Evolutionary conservation across 2,797 vertebrate genomes (phyloP), one percentile per base, ranked within the genome.

Genomic region (Lepus townsendii): DNA sequence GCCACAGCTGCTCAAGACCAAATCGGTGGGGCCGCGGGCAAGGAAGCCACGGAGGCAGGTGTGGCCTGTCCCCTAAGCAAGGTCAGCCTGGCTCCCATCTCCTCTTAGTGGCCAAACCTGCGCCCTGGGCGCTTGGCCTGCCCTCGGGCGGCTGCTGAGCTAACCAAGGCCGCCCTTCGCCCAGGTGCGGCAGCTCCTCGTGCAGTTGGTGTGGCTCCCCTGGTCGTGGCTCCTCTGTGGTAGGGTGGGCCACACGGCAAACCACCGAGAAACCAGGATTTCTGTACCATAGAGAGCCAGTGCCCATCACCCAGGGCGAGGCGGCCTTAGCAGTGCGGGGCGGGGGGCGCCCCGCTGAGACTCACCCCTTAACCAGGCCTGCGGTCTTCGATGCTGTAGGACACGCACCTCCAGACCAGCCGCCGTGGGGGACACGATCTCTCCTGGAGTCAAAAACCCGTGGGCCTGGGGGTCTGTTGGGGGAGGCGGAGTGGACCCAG

Each of bases 381-480:
- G 9, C 38, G 2, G 32, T 38, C 54, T 32, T 47, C 27, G 16
- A 11, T 9, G 35, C 13, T 32, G 30, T 9, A 11, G 13, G 17
- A 57, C 54, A 16, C 7, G 54, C 54, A 17, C 16, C 30, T 30
- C 54, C 13, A 47, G 26, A 19, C 76, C 6, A 7, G 11, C 10
- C 16, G 62, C 42, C 27, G 22, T 13, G 0, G 1, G 6, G 4
- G 69, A 12, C 8, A 5, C 52, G 20, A 4, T 20, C 35, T 88
- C 65, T 73, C 83, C 66, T 85, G 82, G 73, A 79, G n/a, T 82
- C 16, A 32, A 2, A 57, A 3, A 24, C 10, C 20, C 7, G 1
- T 30, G 52, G 17, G 8, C n/a, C 54, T 65, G 22, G 47, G 54
- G 69, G 62, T 11, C 24, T 27, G 26, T 0, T 0, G 5, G 0